Conservation (phyloP, 2,113 vertebrate genomes). For the Polypterus bichir region DNA sequence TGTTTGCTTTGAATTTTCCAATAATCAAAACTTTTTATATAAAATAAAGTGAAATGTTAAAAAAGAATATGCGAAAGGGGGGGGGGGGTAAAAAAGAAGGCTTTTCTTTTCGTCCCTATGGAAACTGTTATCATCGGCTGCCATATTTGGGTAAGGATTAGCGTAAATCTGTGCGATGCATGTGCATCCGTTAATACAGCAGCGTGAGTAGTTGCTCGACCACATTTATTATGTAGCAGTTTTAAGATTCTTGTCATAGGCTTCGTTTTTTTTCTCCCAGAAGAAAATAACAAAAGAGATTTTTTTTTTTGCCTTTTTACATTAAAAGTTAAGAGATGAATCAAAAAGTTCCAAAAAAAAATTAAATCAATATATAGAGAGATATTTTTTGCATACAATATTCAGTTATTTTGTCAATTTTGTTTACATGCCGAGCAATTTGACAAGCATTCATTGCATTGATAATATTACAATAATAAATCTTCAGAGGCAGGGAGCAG, state of each 20-base stretch:
- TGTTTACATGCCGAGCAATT: not conserved
- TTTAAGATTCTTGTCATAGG: no score
- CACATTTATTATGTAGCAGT: no score
- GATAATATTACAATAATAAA: slow-evolving; percentile 4
- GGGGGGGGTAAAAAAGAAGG: not conserved
- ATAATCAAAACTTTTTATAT: no score
- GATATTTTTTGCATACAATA: no score
- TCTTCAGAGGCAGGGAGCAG: not conserved
- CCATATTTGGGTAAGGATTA: not conserved
- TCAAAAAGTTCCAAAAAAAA: no score
- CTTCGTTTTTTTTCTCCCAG: no score
- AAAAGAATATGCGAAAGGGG: not conserved
- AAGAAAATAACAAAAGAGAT: no score
- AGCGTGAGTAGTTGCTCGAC: not conserved
- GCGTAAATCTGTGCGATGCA: not conserved
- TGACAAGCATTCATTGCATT: slow-evolving; percentile 3
- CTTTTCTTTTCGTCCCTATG: not conserved
- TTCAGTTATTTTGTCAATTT: not conserved
- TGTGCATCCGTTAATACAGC: not conserved
- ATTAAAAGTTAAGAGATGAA: no score
- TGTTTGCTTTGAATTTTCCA: no score
- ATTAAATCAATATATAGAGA: no score
- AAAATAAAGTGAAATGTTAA: not conserved
- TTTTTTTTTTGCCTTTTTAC: no score
- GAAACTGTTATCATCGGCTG: not conserved